These are phyloP conservation scores for Gopherus flavomarginatus DNA, from an alignment of 2,113 vertebrate species.

Conservation along the genomic window DNA sequence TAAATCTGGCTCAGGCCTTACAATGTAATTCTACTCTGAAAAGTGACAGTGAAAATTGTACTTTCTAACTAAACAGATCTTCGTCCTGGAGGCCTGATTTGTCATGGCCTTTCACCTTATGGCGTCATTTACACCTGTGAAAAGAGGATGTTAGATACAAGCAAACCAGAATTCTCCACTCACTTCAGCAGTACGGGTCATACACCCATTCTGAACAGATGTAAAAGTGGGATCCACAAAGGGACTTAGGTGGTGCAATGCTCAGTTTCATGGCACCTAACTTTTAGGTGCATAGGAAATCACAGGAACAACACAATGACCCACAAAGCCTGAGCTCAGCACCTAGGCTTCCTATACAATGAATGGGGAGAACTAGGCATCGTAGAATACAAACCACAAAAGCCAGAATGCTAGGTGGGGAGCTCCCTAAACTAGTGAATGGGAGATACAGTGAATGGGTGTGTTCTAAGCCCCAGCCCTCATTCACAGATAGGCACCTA, in stretches of 20 bases:
- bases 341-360: neutral
- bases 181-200: accelerated
- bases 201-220: accelerated
- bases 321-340: neutral
- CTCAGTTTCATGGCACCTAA: neutral
- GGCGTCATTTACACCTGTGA: accelerated
- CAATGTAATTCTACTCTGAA: accelerated
- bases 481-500: neutral
- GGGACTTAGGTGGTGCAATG: neutral
- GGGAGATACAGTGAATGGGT: neutral
- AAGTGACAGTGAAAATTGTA: accelerated
- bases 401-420: neutral
- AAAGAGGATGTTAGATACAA: neutral
- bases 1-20: neutral
- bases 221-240: neutral
- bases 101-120: accelerated
- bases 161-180: accelerated
- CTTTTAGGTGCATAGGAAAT: neutral
- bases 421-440: neutral
- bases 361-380: neutral
- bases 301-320: neutral
- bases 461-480: neutral
- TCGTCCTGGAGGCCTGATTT: neutral
- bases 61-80: accelerated
- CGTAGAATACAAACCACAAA: neutral